Base-by-base conservation (phyloP, 2,888 invertebrate species). In the Cyclophora punctaria region DNA sequence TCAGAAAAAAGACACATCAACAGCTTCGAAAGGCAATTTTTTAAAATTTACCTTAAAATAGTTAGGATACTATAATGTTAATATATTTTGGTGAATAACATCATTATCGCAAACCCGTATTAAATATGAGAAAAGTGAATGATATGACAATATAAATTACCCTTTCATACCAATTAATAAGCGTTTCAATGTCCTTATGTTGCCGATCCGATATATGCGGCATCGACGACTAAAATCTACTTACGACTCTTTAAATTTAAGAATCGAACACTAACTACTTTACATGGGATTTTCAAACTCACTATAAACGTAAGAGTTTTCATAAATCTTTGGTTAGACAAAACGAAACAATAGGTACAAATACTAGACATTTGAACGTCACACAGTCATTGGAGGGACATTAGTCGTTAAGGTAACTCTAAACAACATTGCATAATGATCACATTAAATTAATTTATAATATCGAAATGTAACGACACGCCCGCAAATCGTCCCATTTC, bases 141-240 rank as follows among this genome's bases (percentile, higher is more conserved):
- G 88, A 88, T 87, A 88, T 88, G 88, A 88, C 87, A 86, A 86
- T 88, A 88, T 87, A 87, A 88, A 87, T 88, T 88, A 88, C 88
- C 88, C 88, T 88, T 88, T 88, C 88, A 88, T 88, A 88, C 88
- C 88, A 87, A 88, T 87, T 88, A 88, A 88, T 88, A 88, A 88
- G 88, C 88, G 88, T 88, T 88, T 88, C 88, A 88, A 88, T 88
- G 86, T 87, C 82, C 88, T 87, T 87, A 88, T 74, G 78, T 79
- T 83, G 80, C 77, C 84, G 80, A 75, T 67, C 81, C 84, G 78
- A 74, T 79, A 78, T 68, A 75, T 62, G 67, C 82, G 80, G 78
- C 73, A 63, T 67, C 83, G 82, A 78, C 80, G 68, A 72, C 85
- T 86, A 84, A 69, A 78, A 71, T 57, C 85, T 86, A 87, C 80